Conservation (phyloP, 1,140 invertebrate genomes). For the Kradibia gibbosae region DNA sequence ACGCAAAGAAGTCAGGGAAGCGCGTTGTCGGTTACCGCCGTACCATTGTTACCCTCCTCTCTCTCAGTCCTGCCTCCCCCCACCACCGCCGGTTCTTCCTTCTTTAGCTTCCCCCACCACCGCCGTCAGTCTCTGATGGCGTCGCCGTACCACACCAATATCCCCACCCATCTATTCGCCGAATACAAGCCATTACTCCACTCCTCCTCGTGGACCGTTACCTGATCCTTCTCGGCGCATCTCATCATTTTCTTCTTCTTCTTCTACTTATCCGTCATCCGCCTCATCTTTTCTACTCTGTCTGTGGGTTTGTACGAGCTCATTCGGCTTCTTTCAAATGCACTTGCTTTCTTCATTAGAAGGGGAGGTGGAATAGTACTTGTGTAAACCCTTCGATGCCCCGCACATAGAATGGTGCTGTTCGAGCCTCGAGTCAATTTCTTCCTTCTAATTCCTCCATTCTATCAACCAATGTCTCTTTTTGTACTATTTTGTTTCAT, state of each 20-base stretch:
- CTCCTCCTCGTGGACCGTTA: not conserved
- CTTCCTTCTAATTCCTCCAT: too few relatives aligned
- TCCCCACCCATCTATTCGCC: conserved; percentile 30
- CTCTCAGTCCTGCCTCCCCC: conserved; percentile 32
- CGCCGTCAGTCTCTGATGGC: too few relatives aligned
- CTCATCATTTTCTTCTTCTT: not conserved
- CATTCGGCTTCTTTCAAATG: conserved; percentile 42
- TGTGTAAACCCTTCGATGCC: conserved; percentile 13
- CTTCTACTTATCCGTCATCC: not conserved
- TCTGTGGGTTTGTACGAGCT: conserved; percentile 6
- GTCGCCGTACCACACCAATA: too few relatives aligned
- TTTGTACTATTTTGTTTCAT: not conserved
- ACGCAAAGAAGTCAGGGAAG: conserved; percentile 72
- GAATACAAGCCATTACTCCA: conserved; percentile 4
- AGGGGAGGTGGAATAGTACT: not conserved
- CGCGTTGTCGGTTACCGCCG: conserved; percentile 65
- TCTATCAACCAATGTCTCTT: not conserved
- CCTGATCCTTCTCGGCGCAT: too few relatives aligned
- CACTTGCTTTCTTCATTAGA: not conserved
- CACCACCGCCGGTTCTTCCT: too few relatives aligned
- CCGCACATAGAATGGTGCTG: not conserved
- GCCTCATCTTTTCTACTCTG: not conserved
- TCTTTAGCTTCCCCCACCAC: not conserved
- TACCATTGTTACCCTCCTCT: conserved; percentile 69
- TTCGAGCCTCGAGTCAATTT: conserved; percentile 32